phyloP scores from a whole-genome alignment of 1,140 invertebrate species.

The Trichomalopsis sarcophagae region DNA sequence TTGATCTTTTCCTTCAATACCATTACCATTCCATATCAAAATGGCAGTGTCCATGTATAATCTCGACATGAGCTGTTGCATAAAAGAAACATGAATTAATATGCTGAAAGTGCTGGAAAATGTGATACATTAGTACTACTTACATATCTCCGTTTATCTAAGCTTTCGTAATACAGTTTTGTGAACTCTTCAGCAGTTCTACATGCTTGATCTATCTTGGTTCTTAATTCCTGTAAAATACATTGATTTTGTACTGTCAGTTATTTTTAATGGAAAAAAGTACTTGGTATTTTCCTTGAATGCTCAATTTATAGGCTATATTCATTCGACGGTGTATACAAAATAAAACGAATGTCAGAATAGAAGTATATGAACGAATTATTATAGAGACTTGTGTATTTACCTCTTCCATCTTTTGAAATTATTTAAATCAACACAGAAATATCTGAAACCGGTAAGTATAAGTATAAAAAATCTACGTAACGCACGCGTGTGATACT shows the following conservation, averaged over 20 bases:
- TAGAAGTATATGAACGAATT: not conserved
- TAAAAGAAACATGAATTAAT: constrained; percentile 57
- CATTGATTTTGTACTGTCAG: not conserved
- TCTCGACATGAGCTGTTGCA: constrained; percentile 80
- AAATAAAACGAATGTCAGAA: constrained; percentile 2
- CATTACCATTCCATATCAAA: constrained; percentile 91
- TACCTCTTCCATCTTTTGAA: constrained; percentile 30
- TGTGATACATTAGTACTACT: constrained; percentile 58
- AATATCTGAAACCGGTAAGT: not conserved
- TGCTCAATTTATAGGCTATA: not conserved
- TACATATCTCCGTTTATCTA: constrained; percentile 88
- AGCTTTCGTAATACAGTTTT: constrained; percentile 87
- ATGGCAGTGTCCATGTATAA: constrained; percentile 87
- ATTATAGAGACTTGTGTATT: not conserved
- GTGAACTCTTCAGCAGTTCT: constrained; percentile 88
- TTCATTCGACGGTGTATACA: not conserved
- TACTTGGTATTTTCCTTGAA: too few relatives aligned
- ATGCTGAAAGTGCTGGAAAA: not conserved
- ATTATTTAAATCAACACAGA: not conserved
- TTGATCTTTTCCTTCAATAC: constrained; percentile 81
- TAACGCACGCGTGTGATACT: too few relatives aligned
- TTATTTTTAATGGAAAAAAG: not conserved
- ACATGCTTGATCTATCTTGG: constrained; percentile 84
- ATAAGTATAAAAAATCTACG: not conserved
- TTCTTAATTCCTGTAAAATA: constrained; percentile 68